Evolutionary conservation across 2,113 vertebrate genomes (phyloP).

Genomic region (Pangasianodon gigas): DNA sequence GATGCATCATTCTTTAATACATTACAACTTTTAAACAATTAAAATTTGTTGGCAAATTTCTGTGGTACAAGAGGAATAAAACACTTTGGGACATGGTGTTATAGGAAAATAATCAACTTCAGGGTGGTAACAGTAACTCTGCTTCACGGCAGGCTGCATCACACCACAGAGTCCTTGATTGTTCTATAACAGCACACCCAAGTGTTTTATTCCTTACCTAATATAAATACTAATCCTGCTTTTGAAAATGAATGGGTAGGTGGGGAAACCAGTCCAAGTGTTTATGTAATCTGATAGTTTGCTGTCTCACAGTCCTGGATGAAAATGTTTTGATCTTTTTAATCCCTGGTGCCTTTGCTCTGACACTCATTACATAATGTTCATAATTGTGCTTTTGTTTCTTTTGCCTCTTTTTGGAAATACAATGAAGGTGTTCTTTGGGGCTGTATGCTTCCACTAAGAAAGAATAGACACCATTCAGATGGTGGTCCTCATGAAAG

Average conservation of each 20-base stretch:
- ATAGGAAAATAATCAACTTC: background rate
- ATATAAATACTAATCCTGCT: slow-evolving; percentile 10
- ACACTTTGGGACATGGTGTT: background rate
- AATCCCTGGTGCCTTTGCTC: background rate
- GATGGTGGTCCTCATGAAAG: slow-evolving; percentile 1
- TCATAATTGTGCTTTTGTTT: slow-evolving; percentile 33
- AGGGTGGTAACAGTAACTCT: background rate
- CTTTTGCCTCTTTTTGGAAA: slow-evolving; percentile 6
- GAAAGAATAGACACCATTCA: slow-evolving; percentile 24
- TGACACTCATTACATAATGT: slow-evolving; percentile 47
- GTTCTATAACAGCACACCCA: background rate
- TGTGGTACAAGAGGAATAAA: background rate
- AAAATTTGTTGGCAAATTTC: background rate
- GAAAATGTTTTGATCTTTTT: slow-evolving; percentile 24
- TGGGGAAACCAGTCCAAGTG: background rate
- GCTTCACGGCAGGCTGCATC: background rate
- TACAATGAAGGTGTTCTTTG: slow-evolving; percentile 20
- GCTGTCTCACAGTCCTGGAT: slow-evolving; percentile 5
- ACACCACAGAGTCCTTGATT: background rate
- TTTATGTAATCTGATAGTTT: slow-evolving; percentile 40
- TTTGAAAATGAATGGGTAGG: slow-evolving; percentile 22
- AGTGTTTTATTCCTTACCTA: background rate
- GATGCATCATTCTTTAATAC: background rate
- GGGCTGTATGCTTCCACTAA: slow-evolving; percentile 10
- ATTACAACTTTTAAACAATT: too few relatives aligned